Evolutionary conservation across 2,888 invertebrate genomes (phyloP).

Genomic region (Enoplolaimus lenunculus): DNA sequence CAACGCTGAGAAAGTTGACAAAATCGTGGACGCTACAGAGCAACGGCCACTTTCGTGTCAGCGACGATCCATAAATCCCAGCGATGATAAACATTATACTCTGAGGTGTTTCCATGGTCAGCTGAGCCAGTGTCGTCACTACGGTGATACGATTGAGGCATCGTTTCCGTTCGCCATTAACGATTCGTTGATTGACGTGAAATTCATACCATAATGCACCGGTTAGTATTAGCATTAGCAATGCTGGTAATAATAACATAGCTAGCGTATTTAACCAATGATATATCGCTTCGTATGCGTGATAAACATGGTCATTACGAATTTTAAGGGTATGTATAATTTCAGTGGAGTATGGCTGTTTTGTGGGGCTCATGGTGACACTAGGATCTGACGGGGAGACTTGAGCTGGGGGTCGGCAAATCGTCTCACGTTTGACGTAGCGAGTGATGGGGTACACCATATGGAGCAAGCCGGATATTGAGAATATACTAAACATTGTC

Average conservation of each 20-base stretch:
- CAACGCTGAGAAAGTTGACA: not conserved
- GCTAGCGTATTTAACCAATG: not conserved
- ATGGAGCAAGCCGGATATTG: not conserved
- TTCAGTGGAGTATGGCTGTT: not conserved
- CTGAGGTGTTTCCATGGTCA: not conserved
- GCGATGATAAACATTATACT: not conserved
- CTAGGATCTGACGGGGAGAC: too few species aligned
- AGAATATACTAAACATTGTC: not conserved
- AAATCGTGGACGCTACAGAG: not conserved
- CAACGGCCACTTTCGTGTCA: not conserved
- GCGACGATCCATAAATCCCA: not conserved
- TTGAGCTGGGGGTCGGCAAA: too few species aligned
- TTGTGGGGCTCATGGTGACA: too few species aligned
- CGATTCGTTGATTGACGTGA: not conserved
- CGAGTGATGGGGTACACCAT: constrained; percentile 10
- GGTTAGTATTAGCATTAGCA: not conserved
- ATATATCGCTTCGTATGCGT: constrained; percentile 6
- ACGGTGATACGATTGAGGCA: not conserved
- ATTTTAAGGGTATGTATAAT: too few species aligned
- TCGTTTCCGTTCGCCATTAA: not conserved
- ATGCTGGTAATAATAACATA: not conserved
- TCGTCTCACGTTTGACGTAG: not conserved
- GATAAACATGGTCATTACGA: not conserved
- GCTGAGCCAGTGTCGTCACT: constrained; percentile 4
- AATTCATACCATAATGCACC: not conserved